phyloP scores from a whole-genome alignment of 2,888 invertebrate species.

The Euplagia quadripunctaria region DNA sequence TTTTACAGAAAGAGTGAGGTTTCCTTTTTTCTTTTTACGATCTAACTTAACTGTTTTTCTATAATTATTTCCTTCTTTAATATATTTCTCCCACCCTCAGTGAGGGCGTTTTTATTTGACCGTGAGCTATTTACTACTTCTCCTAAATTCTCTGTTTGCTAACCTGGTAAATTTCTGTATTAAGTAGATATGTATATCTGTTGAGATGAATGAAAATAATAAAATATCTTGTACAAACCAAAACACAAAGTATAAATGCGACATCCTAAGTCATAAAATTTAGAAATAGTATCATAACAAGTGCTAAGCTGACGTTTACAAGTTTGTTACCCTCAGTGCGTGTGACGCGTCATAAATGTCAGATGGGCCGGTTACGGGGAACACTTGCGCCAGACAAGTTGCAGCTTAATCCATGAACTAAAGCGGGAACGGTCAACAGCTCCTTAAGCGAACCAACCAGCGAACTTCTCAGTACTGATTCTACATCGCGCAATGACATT shows the following conservation, averaged over 20 bases:
- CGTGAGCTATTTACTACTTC: too few species aligned
- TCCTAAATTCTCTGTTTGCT: background rate
- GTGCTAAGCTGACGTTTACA: constrained; percentile 40
- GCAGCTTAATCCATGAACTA: constrained; percentile 8
- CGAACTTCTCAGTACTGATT: too few species aligned
- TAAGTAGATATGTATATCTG: background rate
- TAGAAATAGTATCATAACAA: constrained; percentile 38
- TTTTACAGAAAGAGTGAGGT: too few species aligned
- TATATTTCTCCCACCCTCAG: too few species aligned
- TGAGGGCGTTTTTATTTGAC: too few species aligned
- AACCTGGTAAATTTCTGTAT: background rate
- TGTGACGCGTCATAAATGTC: constrained; percentile 42
- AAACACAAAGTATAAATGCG: constrained; percentile 8
- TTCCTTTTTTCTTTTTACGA: too few species aligned
- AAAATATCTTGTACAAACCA: constrained; percentile 2
- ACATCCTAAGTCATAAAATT: constrained; percentile 20
- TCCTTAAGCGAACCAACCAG: background rate
- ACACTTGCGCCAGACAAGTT: constrained; percentile 27
- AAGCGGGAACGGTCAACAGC: background rate
- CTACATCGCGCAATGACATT: too few species aligned
- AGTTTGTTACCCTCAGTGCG: constrained; percentile 46
- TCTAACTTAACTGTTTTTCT: too few species aligned
- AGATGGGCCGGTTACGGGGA: constrained; percentile 28
- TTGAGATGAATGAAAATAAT: background rate
- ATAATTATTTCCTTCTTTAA: too few species aligned